A percentile compares a stretch with the other conserved stretches of the same genome.
Conservation (phyloP, 2,888 invertebrate species). For the Melinaea marsaeus region DNA sequence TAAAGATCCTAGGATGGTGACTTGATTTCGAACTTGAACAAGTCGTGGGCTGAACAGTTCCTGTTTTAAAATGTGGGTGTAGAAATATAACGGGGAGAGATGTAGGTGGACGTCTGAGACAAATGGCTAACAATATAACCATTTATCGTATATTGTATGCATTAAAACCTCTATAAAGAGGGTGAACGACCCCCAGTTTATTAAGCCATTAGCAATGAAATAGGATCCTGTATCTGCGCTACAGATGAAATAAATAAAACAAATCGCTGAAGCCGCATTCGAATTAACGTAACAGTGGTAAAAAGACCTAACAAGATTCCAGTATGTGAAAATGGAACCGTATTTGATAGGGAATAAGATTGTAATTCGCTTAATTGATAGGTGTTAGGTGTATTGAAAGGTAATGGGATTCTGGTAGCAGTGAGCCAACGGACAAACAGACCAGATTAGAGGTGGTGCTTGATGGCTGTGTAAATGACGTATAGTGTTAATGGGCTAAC, state of each 20-base stretch:
- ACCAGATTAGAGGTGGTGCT: slow-evolving; percentile 20
- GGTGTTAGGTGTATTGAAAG: slow-evolving; percentile 15
- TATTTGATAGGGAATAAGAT: slow-evolving; percentile 6
- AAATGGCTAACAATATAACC: slow-evolving; percentile 28
- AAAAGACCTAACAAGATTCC: slow-evolving; percentile 13
- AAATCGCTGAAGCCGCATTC: slow-evolving; percentile 45
- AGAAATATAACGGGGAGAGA: slow-evolving; percentile 10
- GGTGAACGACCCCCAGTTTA: slow-evolving; percentile 49
- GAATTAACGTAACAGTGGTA: slow-evolving; percentile 29
- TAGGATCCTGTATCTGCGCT: slow-evolving; percentile 54
- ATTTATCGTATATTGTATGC: slow-evolving; percentile 26
- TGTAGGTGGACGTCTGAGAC: slow-evolving; percentile 18
- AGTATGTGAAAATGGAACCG: slow-evolving; percentile 14
- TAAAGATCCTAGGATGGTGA: no score
- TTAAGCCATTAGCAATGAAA: slow-evolving; percentile 67
- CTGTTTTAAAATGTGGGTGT: not conserved
- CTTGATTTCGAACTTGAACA: no score
- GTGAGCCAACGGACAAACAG: slow-evolving; percentile 19
- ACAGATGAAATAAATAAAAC: slow-evolving; percentile 57
- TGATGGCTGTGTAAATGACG: slow-evolving; percentile 22
- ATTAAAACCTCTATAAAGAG: slow-evolving; percentile 31
- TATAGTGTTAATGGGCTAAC: slow-evolving; percentile 21
- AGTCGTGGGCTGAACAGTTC: not conserved
- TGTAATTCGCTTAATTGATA: slow-evolving; percentile 1
- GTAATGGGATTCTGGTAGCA: slow-evolving; percentile 26